These are phyloP conservation scores for Coreoperca whiteheadi DNA, from an alignment of 2,113 vertebrate genomes.

Conservation along the genomic window DNA sequence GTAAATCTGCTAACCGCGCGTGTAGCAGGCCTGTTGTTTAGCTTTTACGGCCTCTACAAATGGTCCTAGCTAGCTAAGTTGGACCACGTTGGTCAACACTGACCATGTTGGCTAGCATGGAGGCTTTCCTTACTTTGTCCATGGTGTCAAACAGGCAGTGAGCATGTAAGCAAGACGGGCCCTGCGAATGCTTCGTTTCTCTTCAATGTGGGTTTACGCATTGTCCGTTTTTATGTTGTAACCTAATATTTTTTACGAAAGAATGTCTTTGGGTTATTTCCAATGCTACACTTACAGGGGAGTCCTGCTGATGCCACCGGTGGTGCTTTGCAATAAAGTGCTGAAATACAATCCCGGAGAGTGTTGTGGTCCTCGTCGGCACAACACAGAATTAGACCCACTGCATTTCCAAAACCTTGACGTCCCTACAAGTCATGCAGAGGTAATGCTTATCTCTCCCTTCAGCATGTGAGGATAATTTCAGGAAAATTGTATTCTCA, in stretches of 20 bases:
- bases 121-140: background rate
- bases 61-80: background rate
- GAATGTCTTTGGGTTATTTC: background rate
- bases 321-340: background rate
- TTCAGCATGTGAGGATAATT: background rate
- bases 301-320: background rate
- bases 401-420: background rate
- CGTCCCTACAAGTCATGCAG: slow-evolving; percentile 3
- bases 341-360: background rate
- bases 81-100: too few species aligned
- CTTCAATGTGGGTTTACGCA: background rate
- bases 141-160: background rate
- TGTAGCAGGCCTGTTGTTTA: too few species aligned
- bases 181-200: background rate
- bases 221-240: background rate
- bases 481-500: background rate
- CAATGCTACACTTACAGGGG: background rate
- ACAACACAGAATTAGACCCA: background rate
- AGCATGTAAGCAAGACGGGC: background rate
- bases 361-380: background rate
- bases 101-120: background rate
- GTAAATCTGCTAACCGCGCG: too few species aligned
- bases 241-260: background rate
- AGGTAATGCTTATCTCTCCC: background rate
- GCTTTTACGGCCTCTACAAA: too few species aligned